Base-by-base conservation (phyloP, 2,888 invertebrate genomes). In the Gisinianus flammeolus region DNA sequence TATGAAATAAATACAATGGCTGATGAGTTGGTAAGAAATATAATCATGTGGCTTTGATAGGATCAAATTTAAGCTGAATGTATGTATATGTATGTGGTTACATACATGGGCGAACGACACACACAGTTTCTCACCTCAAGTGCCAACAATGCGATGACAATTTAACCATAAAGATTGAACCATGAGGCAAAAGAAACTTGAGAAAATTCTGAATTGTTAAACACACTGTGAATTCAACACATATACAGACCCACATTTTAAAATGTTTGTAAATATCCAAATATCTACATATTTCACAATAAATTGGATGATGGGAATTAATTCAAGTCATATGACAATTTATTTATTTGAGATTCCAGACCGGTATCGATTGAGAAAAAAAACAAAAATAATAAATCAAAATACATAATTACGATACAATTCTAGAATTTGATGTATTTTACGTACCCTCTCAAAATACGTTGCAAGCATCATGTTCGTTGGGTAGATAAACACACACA, bases 371-470 rank as follows among this genome's bases (percentile, higher is more conserved):
- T 44, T 44, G 44, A 44, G 12, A 4, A 44, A 2, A 16, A 19
- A 2, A 44, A 19, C 3, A 44, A 44, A 6, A 44, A 44, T 44
- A 16, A 12, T 6, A 44, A 44, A 44, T 2, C 3, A 6, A 44
- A 44, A 4, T 44, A 4, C 44, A 44, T 2, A 44, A 44, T 44
- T 1, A n/a, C n/a, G n/a, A n/a, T n/a, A n/a, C 12, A 44, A 44
- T 44, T 44, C 19, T 44, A 16, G 19, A 44, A 35, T 35, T 8
- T 44, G 19, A 44, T n/a, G n/a, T n/a, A 44, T 44, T 12, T 24
- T 22, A 44, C 54, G 19, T 70, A 70, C 70, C 70, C 70, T 44
- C 54, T 70, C 70, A n/a, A 70, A 70, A 52, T 70, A 70, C 10
- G 70, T 70, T 52, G 70, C 70, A 4, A 70, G 54, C 70, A 70